These are phyloP conservation scores for Ictalurus furcatus DNA, from an alignment of 2,113 vertebrate species.

Conservation along the genomic window DNA sequence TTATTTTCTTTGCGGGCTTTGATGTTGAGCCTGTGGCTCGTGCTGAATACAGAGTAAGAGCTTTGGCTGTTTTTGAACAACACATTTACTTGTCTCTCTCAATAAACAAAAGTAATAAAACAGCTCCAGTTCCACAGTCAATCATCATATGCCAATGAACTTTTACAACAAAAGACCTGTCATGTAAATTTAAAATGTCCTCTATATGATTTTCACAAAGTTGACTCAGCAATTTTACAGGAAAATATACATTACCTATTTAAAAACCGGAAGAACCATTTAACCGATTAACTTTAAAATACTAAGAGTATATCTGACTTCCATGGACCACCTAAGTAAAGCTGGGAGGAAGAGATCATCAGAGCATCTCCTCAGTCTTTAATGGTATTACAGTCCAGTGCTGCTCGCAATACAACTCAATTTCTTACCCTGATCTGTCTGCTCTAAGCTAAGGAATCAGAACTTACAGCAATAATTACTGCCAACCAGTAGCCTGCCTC, in stretches of 20 bases:
- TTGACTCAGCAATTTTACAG: not conserved
- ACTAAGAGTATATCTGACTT: not conserved
- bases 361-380: constrained; percentile 56
- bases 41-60: constrained; percentile 18
- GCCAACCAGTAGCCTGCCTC: constrained; percentile 38
- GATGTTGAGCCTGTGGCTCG: constrained; percentile 14
- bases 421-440: constrained; percentile 48
- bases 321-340: constrained; percentile 41
- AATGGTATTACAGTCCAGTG: constrained; percentile 42
- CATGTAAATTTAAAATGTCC: constrained; percentile 52
- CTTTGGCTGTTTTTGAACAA: constrained; percentile 31
- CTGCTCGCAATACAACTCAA: constrained; percentile 46
- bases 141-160: constrained; percentile 50
- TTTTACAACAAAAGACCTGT: constrained; percentile 32
- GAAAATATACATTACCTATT: no score
- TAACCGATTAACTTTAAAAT: not conserved
- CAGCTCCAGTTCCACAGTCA: constrained; percentile 34
- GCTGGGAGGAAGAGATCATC: constrained; percentile 59
- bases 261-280: no score
- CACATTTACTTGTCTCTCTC: constrained; percentile 32
- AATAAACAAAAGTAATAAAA: constrained; percentile 38
- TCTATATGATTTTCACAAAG: constrained; percentile 56
- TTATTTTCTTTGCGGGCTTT: not conserved
- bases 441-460: constrained; percentile 51
- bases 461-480: constrained; percentile 26